Conservation (phyloP, 35 echinoderm and acorn worm species). For the Apostichopus californicus region DNA sequence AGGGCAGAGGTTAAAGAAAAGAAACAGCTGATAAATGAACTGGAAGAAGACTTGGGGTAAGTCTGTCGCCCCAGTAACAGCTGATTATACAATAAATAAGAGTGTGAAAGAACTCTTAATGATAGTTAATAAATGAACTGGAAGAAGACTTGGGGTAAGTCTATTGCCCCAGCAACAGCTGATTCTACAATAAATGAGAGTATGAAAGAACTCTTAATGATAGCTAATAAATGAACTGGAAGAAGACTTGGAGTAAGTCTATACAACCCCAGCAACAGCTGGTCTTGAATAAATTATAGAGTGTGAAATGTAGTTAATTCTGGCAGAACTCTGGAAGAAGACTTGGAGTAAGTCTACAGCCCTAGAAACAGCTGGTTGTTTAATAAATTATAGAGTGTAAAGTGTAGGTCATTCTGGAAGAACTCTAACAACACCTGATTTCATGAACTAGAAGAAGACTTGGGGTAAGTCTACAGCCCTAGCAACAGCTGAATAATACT, state of each 20-base stretch:
- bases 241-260: constrained; percentile 60
- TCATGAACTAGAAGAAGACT: not conserved
- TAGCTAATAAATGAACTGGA: constrained; percentile 65
- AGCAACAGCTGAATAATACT: not conserved
- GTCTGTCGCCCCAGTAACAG: not conserved
- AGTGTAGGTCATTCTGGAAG: too few relatives aligned
- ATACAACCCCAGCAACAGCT: not conserved
- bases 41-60: constrained; percentile 70
- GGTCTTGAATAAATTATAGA: not conserved
- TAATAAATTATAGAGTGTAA: not conserved
- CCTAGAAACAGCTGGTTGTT: not conserved
- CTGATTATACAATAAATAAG: not conserved
- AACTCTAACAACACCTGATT: not conserved
- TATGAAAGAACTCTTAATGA: too few relatives aligned
- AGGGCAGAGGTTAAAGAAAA: constrained; percentile 66
- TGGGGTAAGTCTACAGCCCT: not conserved
- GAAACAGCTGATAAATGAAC: constrained; percentile 67
- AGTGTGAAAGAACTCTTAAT: too few relatives aligned
- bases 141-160: too few relatives aligned
- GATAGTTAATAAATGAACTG: too few relatives aligned
- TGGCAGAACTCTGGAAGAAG: not conserved
- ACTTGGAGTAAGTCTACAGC: not conserved
- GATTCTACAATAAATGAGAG: too few relatives aligned
- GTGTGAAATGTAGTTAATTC: too few relatives aligned
- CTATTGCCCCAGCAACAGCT: too few relatives aligned